Percentiles rank a stretch among this genome's conserved stretches.
Evolutionary conservation across 2,888 invertebrate genomes (phyloP).

Genomic region (Nomada lathburiana): DNA sequence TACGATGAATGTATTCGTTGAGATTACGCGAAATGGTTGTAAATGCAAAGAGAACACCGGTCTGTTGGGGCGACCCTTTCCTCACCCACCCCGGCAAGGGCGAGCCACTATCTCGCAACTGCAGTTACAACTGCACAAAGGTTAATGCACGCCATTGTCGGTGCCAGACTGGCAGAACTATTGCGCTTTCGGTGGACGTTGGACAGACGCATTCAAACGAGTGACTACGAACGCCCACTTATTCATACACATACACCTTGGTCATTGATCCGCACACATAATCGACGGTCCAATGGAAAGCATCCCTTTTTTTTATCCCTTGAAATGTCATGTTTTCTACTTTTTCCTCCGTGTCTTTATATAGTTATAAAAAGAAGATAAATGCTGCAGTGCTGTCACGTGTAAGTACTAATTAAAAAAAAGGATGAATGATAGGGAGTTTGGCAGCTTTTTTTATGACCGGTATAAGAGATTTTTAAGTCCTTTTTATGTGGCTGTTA

Average conservation of each 20-base stretch:
- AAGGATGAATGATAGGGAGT: no score
- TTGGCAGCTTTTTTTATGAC: no score
- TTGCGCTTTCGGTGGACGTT: slow-evolving; percentile 74
- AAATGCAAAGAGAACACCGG: slow-evolving; percentile 76
- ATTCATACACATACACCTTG: slow-evolving; percentile 24
- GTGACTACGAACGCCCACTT: slow-evolving; percentile 50
- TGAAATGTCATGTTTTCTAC: neutral
- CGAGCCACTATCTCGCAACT: slow-evolving; percentile 81
- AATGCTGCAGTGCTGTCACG: neutral
- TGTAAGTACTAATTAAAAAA: no score
- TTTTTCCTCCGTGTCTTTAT: neutral
- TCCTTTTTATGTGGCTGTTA: no score
- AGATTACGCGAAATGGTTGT: slow-evolving; percentile 83
- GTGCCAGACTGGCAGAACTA: slow-evolving; percentile 80
- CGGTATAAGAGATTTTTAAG: neutral
- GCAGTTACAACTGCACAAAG: slow-evolving; percentile 84
- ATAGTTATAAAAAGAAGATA: neutral
- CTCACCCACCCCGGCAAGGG: slow-evolving; percentile 56
- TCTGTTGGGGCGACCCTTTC: slow-evolving; percentile 58
- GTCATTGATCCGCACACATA: slow-evolving; percentile 41
- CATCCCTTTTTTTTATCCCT: neutral
- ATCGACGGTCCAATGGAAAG: slow-evolving; percentile 27
- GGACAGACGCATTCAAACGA: slow-evolving; percentile 70
- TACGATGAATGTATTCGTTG: slow-evolving; percentile 82
- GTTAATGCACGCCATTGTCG: slow-evolving; percentile 84